Evolutionary conservation across 2,113 vertebrate species (phyloP).

Genomic region (Charina bottae): DNA sequence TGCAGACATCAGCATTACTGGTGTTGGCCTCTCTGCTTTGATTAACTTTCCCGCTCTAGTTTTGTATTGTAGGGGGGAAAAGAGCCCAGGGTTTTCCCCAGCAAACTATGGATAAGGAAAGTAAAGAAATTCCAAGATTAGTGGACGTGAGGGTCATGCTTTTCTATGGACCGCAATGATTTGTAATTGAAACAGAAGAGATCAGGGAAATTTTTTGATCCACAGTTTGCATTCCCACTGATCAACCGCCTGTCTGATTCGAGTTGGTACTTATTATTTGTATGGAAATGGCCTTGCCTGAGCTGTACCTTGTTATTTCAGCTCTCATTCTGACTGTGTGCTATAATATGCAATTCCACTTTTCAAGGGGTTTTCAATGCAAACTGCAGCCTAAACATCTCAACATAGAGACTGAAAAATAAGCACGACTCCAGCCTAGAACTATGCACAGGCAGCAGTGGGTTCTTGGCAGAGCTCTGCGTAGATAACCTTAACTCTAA

Average conservation of each 20-base stretch:
- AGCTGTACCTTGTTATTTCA: slow-evolving; percentile 50
- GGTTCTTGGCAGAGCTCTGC: background rate
- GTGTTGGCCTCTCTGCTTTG: slow-evolving; percentile 33
- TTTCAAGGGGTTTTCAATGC: slow-evolving; percentile 58
- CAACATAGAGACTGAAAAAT: background rate
- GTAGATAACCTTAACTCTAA: background rate
- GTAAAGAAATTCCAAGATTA: slow-evolving; percentile 13
- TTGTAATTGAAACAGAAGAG: slow-evolving; percentile 51
- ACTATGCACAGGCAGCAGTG: background rate
- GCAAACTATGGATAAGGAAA: slow-evolving; percentile 34
- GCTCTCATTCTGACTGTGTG: slow-evolving; percentile 32
- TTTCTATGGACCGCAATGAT: slow-evolving; percentile 34
- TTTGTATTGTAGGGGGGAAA: slow-evolving; percentile 30
- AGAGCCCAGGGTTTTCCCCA: slow-evolving; percentile 49
- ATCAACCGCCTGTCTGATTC: slow-evolving; percentile 69
- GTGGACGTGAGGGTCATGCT: slow-evolving; percentile 47
- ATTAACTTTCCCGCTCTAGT: slow-evolving; percentile 46
- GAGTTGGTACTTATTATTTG: slow-evolving; percentile 62
- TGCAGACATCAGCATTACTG: slow-evolving; percentile 25
- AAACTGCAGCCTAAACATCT: slow-evolving; percentile 43
- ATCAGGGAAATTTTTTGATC: slow-evolving; percentile 58
- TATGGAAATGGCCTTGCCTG: slow-evolving; percentile 67
- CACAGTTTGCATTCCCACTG: slow-evolving; percentile 55
- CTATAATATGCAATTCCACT: slow-evolving; percentile 14
- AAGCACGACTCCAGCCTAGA: background rate